Evolutionary conservation across 1,140 invertebrate species (phyloP).

Genomic region (Drosophila pseudoobscura): DNA sequence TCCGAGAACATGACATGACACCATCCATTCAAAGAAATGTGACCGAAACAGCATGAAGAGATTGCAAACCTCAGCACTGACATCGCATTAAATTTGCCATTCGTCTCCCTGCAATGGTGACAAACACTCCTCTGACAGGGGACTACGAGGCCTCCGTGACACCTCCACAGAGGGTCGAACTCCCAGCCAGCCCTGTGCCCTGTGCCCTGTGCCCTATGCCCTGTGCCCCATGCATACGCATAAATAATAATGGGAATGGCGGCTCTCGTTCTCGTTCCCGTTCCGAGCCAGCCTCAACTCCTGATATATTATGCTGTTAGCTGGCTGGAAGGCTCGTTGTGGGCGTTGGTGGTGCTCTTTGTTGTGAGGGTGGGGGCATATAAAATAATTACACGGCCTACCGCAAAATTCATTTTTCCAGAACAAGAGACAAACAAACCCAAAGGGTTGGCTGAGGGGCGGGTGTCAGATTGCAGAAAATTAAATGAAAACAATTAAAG

Average conservation of each 20-base stretch:
- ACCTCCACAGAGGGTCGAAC: conserved; percentile 9
- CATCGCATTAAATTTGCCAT: conserved; percentile 5
- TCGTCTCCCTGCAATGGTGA: conserved; percentile 16
- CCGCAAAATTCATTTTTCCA: conserved; percentile 76
- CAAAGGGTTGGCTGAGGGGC: background rate
- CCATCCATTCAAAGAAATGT: background rate
- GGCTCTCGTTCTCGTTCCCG: conserved; percentile 6
- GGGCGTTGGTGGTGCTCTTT: conserved; percentile 45
- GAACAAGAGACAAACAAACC: conserved; percentile 14
- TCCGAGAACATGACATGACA: too few species aligned
- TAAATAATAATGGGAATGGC: conserved; percentile 69
- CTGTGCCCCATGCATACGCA: conserved; percentile 63
- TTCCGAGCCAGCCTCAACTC: conserved; percentile 46
- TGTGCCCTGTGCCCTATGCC: conserved; percentile 6
- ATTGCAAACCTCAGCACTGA: background rate
- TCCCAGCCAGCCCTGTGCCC: conserved; percentile 31
- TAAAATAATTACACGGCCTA: conserved; percentile 78
- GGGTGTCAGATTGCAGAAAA: conserved; percentile 32
- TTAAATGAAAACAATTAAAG: conserved; percentile 65
- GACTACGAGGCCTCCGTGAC: conserved; percentile 36
- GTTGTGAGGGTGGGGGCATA: conserved; percentile 49
- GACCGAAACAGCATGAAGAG: background rate
- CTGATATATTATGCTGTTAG: conserved; percentile 39
- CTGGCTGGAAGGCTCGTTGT: conserved; percentile 4
- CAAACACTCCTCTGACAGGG: conserved; percentile 35